Percentiles rank a stretch among this genome's conserved stretches.
Conservation (phyloP, 2,888 invertebrate species). For the Xestia ashworthii region DNA sequence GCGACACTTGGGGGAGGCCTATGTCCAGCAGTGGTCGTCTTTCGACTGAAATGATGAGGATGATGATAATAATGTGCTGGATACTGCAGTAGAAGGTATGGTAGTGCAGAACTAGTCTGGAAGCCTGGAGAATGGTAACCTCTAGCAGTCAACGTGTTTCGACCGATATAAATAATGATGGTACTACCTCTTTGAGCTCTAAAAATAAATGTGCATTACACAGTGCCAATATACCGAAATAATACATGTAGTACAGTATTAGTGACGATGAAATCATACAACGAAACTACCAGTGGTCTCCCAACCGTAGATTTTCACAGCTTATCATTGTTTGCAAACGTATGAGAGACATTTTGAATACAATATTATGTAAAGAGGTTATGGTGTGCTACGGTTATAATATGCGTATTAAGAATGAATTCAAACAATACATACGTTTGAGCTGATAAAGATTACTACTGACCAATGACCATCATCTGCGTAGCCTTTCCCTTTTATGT, state of each 20-base stretch:
- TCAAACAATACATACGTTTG: background rate
- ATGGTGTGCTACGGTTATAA: background rate
- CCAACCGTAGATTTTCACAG: slow-evolving; percentile 19
- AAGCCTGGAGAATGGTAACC: background rate
- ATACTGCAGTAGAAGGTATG: no score
- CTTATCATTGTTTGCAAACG: slow-evolving; percentile 42
- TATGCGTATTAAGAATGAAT: background rate
- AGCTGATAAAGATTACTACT: background rate
- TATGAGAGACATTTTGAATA: background rate
- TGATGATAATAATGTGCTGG: no score
- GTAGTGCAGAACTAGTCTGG: background rate
- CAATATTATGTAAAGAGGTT: slow-evolving; percentile 29
- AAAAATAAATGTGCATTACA: slow-evolving; percentile 6
- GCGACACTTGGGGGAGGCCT: no score
- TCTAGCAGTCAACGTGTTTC: background rate
- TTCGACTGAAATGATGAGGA: no score
- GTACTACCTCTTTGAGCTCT: background rate
- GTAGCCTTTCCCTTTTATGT: no score
- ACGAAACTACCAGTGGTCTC: background rate
- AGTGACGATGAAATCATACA: background rate
- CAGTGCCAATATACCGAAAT: background rate
- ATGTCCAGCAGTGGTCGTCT: no score
- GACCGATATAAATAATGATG: background rate
- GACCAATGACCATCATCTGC: background rate
- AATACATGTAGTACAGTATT: background rate